Base-by-base conservation (phyloP, 2,888 invertebrate genomes). In the Uropetala carovei region DNA sequence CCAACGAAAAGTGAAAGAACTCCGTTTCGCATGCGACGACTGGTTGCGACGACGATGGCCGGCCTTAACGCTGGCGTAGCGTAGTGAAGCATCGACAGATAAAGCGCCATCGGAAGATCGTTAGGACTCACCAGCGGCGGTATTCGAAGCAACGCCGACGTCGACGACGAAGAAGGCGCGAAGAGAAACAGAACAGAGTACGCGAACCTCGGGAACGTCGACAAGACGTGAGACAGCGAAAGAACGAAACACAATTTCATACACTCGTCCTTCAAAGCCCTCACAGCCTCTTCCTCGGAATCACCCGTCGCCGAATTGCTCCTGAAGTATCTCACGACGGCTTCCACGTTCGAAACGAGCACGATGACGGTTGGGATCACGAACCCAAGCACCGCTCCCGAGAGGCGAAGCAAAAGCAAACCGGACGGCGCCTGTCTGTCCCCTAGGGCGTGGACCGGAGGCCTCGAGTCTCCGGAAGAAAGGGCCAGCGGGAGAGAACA, bases 281-380 rank as follows among this genome's bases (percentile, higher is more conserved):
- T 9, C 27, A 68, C 89, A 16, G 64, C 89, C 0, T 30, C 68
- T 30, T 86, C 86, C 30, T 86, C 86, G 16, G 60, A 16, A 0
- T 43, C 59, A 14, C 43, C 64, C 9, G 43, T 11, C 56, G 57
- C 18, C 3, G 86, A 27, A 30, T 86, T 30, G 22, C 30, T 59
- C 43, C 89, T 30, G 64, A 89, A 60, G 64, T 89, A 89, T 18
- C 64, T n/a, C 43, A 89, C 64, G 27, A 89, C 89, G 68, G 89
- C 89, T 64, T 89, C 64, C 43, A 89, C 89, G 56, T 89, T 89
- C 43, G 64, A 89, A 60, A 89, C 89, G 16, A 89, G 89, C 18
- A 89, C n/a, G 30, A 89, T 18, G 16, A 89, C n/a, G 0, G 89
- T 89, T 2, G 89, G 89, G 5, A 89, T 60, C 16, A 56, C 89